A percentile compares a stretch with the other conserved stretches of the same genome.
Conservation (phyloP, 2,888 invertebrate species). For the Synergus umbraculus region DNA sequence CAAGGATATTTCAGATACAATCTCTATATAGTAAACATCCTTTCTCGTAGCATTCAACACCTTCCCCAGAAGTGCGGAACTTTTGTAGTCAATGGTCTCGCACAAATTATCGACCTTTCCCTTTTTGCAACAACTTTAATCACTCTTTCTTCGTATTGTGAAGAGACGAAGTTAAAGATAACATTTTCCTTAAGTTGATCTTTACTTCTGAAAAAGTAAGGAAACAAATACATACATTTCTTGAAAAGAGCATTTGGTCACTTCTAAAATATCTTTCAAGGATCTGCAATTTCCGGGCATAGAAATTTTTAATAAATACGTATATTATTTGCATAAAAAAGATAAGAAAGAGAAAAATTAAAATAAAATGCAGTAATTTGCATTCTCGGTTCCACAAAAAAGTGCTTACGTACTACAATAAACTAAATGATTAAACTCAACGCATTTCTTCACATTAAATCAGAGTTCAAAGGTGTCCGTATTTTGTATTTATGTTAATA, state of each 20-base stretch:
- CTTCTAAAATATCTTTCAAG: background rate
- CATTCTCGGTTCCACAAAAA: background rate
- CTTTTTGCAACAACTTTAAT: background rate
- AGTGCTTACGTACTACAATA: background rate
- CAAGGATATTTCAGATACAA: background rate
- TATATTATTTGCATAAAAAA: background rate
- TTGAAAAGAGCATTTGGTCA: background rate
- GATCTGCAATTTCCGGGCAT: background rate
- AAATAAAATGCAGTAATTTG: background rate
- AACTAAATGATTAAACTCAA: no score
- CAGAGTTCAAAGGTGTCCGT: no score
- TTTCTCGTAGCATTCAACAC: conserved; percentile 22
- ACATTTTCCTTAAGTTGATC: background rate
- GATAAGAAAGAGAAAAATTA: background rate
- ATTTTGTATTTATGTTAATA: no score
- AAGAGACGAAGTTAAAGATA: background rate
- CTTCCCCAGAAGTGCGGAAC: background rate
- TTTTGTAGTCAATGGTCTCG: background rate
- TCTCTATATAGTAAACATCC: conserved; percentile 8
- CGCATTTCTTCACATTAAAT: no score
- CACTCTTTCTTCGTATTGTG: conserved; percentile 1
- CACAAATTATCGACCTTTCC: conserved; percentile 9
- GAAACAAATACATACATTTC: background rate
- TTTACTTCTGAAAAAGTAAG: background rate
- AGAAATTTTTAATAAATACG: background rate